Conservation (phyloP, 2,888 invertebrate genomes). For the Eugnorisma glareosa region DNA sequence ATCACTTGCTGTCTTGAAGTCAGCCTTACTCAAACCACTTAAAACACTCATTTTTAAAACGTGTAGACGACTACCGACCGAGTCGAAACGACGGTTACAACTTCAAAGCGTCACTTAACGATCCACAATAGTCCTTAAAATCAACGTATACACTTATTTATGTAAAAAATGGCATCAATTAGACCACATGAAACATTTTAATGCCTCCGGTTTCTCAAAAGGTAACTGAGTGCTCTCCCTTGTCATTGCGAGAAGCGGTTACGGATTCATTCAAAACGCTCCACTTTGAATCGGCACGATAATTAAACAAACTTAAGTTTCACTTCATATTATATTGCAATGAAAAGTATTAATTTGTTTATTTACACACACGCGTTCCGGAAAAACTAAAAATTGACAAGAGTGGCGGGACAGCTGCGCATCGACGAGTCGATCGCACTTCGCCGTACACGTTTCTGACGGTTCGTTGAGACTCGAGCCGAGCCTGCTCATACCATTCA, state of each 20-base stretch:
- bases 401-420: slow-evolving; percentile 88
- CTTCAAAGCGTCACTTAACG: slow-evolving; percentile 86
- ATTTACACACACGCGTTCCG: slow-evolving; percentile 90
- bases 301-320: slow-evolving; percentile 87
- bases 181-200: slow-evolving; percentile 90
- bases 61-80: slow-evolving; percentile 87
- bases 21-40: slow-evolving; percentile 90
- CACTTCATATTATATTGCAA: slow-evolving; percentile 86
- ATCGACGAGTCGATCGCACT: slow-evolving; percentile 91
- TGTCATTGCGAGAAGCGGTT: slow-evolving; percentile 90
- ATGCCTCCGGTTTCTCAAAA: slow-evolving; percentile 90
- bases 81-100: slow-evolving; percentile 81
- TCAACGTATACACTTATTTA: slow-evolving; percentile 89
- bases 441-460: slow-evolving; percentile 90
- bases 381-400: slow-evolving; percentile 87
- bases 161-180: slow-evolving; percentile 85
- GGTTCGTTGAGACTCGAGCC: slow-evolving; percentile 74
- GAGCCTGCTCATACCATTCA: slow-evolving; percentile 82
- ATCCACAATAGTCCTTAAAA: slow-evolving; percentile 88
- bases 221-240: slow-evolving; percentile 89
- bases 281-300: slow-evolving; percentile 86
- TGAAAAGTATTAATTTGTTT: slow-evolving; percentile 89
- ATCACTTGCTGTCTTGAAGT: slow-evolving; percentile 91
- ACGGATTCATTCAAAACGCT: slow-evolving; percentile 85
- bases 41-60: slow-evolving; percentile 89